Base-by-base conservation (phyloP, 2,888 invertebrate species). In the Dioctria rufipes region DNA sequence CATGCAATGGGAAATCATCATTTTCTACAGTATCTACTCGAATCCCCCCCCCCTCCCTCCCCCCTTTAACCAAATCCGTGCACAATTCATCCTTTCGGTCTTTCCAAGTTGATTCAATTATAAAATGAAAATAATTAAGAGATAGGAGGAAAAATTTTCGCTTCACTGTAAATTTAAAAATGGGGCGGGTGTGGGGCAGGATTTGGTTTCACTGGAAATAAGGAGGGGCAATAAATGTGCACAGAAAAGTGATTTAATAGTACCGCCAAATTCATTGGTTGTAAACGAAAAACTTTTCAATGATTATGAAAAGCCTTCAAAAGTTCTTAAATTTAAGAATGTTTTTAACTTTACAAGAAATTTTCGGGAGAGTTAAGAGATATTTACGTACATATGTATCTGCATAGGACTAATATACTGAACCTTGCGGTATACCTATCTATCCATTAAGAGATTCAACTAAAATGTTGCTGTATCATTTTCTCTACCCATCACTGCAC, bases 301-400 rank as follows among this genome's bases (percentile, higher is more conserved):
- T 51, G 51, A 69, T 69, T 69, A 69, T 51, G 69, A 51, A 49
- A 69, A 49, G 54, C 39, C 51, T 69, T 51, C 49, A 13, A 39
- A 69, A 51, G 49, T 69, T 49, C 49, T 51, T 25, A 40, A 25
- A n/a, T n/a, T 37, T 51, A 51, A 54, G 69, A 69, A 37, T 51
- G 46, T 51, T 43, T 49, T 11, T 69, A 51, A 13, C 67, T 25
- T 46, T 8, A n/a, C 65, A 67, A 67, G 67, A 13, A 46, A 13
- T 9, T 37, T 25, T 46, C 67, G 49, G 49, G 2, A 25, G 25
- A 25, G 25, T 9, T 46, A 46, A 46, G 49, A 25, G 49, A 46
- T 5, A 46, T 46, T 5, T 46, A 46, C 49, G 49, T 46, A 5
- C 49, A 46, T 25, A 25, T 25, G 25, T 25, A 25, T 25, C 25